Evolutionary conservation across 64 coral and sea anemone genomes (phyloP).

Genomic region (Astreopora myriophthalma): DNA sequence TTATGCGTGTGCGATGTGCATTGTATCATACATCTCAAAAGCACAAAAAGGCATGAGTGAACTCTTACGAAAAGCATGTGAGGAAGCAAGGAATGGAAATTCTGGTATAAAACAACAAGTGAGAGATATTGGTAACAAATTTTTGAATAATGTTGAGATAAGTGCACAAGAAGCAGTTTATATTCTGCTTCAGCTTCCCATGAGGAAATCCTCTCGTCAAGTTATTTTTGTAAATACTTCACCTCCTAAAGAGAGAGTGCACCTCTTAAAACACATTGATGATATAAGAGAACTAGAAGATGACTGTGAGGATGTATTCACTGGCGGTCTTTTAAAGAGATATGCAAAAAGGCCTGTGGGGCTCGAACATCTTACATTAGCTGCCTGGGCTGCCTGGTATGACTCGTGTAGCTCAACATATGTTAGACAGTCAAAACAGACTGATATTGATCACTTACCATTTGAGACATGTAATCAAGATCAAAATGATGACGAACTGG

Average conservation of each 20-base stretch:
- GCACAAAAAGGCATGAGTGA: constrained; percentile 38
- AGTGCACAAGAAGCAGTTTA: constrained; percentile 41
- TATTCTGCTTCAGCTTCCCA: constrained; percentile 2
- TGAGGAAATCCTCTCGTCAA: constrained; percentile 26
- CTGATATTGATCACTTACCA: constrained; percentile 10
- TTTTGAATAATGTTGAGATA: constrained; percentile 28
- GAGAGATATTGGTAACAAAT: constrained; percentile 34
- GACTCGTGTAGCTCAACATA: neutral
- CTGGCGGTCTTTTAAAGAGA: constrained; percentile 21
- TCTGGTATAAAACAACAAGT: constrained; percentile 15
- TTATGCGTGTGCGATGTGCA: too few relatives aligned
- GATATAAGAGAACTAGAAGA: constrained; percentile 30
- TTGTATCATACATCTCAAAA: constrained; percentile 32
- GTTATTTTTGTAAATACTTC: constrained; percentile 16
- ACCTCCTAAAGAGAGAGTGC: constrained; percentile 6
- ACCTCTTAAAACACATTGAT: constrained; percentile 19
- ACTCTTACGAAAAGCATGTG: constrained; percentile 12
- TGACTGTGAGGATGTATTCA: constrained; percentile 27
- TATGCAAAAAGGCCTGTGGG: neutral
- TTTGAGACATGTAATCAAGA: constrained; percentile 5
- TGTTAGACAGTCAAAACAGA: neutral
- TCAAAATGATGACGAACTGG: constrained; percentile 4
- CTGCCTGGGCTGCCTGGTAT: constrained; percentile 39
- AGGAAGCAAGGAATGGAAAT: constrained; percentile 19
- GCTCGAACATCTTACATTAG: constrained; percentile 18